Evolutionary conservation across 1,140 invertebrate species (phyloP).

Genomic region (Ectropis grisescens): DNA sequence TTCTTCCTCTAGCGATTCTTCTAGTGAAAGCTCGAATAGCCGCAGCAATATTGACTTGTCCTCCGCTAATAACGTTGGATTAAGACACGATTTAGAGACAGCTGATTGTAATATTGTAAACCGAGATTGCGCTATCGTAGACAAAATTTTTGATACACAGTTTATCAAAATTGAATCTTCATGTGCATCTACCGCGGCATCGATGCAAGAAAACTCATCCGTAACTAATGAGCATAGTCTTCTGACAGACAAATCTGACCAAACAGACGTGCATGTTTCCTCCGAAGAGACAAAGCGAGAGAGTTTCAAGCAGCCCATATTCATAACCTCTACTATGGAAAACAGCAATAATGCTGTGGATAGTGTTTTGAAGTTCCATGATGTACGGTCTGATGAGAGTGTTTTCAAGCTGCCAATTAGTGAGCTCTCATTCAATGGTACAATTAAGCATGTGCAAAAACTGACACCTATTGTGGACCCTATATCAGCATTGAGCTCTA

Average conservation of each 20-base stretch:
- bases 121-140: conserved; percentile 20
- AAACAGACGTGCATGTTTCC: conserved; percentile 28
- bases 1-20: conserved; percentile 22
- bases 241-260: conserved; percentile 42
- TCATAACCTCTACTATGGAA: conserved; percentile 64
- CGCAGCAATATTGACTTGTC: conserved; percentile 47
- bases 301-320: conserved; percentile 34
- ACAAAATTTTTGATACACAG: conserved; percentile 29
- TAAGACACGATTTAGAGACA: conserved; percentile 30
- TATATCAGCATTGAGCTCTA: conserved; percentile 41
- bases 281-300: conserved; percentile 46
- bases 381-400: conserved; percentile 32
- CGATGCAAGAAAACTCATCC: conserved; percentile 34
- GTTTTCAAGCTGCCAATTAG: conserved; percentile 62
- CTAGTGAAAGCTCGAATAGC: conserved; percentile 37
- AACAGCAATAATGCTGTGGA: conserved; percentile 68
- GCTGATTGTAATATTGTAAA: conserved; percentile 23
- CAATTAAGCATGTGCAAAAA: conserved; percentile 61
- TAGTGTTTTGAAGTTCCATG: conserved; percentile 45
- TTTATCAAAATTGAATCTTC: conserved; percentile 30
- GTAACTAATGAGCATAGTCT: conserved; percentile 29
- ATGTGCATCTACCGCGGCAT: conserved; percentile 24
- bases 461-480: conserved; percentile 59
- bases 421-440: conserved; percentile 63
- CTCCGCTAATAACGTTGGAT: conserved; percentile 26